phyloP scores from a whole-genome alignment of 2,888 invertebrate species.

The Dryobota labecula region DNA sequence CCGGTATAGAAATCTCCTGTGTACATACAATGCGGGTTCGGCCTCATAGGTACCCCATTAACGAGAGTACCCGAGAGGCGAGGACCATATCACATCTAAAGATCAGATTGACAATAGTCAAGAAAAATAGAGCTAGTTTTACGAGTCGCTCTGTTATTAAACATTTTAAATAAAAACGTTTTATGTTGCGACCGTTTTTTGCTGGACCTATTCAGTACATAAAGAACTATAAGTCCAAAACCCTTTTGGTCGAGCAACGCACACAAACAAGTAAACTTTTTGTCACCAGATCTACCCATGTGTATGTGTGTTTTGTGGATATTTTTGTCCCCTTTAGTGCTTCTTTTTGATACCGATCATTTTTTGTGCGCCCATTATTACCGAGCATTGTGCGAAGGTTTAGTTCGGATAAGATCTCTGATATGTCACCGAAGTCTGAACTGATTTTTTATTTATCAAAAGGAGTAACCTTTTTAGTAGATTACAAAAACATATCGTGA shows the following conservation, averaged over 20 bases:
- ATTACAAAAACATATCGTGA: constrained; percentile 78
- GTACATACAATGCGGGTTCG: constrained; percentile 88
- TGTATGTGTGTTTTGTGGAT: constrained; percentile 80
- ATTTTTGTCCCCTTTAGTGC: constrained; percentile 86
- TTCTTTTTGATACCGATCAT: constrained; percentile 89
- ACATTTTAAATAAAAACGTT: constrained; percentile 87
- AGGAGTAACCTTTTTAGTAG: constrained; percentile 84
- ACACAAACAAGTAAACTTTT: constrained; percentile 81
- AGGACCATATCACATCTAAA: constrained; percentile 86
- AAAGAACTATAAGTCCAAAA: constrained; percentile 82
- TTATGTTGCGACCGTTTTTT: constrained; percentile 83
- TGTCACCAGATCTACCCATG: constrained; percentile 78
- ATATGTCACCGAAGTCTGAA: constrained; percentile 87
- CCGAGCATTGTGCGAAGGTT: constrained; percentile 87
- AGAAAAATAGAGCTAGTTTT: constrained; percentile 86
- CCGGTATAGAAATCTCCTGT: constrained; percentile 82
- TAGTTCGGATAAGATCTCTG: constrained; percentile 88
- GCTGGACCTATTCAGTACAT: constrained; percentile 80
- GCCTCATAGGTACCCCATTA: constrained; percentile 89
- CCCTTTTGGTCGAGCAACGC: constrained; percentile 85
- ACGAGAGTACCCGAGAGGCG: constrained; percentile 86
- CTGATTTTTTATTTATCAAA: constrained; percentile 83
- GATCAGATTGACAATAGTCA: constrained; percentile 88
- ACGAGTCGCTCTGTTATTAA: constrained; percentile 88
- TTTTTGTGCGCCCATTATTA: constrained; percentile 89